A percentile compares a stretch with the other conserved stretches of the same genome.
Evolutionary conservation across 1,140 invertebrate species (phyloP).

Genomic region (Drosophila tani): DNA sequence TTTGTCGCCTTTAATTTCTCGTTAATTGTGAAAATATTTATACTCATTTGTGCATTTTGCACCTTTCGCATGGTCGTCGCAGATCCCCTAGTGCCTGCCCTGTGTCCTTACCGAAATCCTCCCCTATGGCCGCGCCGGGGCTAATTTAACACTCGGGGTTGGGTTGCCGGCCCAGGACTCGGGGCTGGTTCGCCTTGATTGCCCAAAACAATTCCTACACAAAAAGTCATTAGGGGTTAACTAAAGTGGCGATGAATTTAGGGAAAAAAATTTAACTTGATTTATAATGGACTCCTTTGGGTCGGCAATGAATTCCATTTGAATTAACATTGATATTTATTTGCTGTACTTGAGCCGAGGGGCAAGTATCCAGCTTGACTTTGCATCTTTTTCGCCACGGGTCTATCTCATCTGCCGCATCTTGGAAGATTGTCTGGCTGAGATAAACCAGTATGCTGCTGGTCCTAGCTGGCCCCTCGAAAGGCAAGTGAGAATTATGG

Average conservation of each 20-base stretch:
- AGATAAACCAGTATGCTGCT: slow-evolving; percentile 66
- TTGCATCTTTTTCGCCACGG: slow-evolving; percentile 57
- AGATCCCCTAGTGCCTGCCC: slow-evolving; percentile 7
- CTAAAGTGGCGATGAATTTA: slow-evolving; percentile 84
- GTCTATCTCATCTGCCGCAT: slow-evolving; percentile 43
- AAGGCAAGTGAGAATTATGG: slow-evolving; percentile 59
- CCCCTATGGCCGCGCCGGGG: slow-evolving; percentile 27
- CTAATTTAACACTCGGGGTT: slow-evolving; percentile 71
- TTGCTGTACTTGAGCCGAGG: slow-evolving; percentile 61
- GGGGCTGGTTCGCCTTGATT: slow-evolving; percentile 67
- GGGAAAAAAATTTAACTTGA: slow-evolving; percentile 73
- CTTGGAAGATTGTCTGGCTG: slow-evolving; percentile 66
- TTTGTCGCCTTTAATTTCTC: slow-evolving; percentile 83
- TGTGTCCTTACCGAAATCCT: slow-evolving; percentile 38
- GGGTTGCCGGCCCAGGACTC: slow-evolving; percentile 29
- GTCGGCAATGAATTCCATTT: slow-evolving; percentile 73
- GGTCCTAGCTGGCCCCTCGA: not conserved
- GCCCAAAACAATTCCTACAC: slow-evolving; percentile 79
- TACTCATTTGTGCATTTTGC: slow-evolving; percentile 84
- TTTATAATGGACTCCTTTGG: slow-evolving; percentile 64
- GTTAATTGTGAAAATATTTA: slow-evolving; percentile 84
- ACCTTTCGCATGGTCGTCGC: slow-evolving; percentile 68
- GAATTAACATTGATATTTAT: slow-evolving; percentile 83
- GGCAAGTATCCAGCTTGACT: slow-evolving; percentile 61
- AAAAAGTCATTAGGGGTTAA: slow-evolving; percentile 82